Evolutionary conservation across 2,888 invertebrate species (phyloP), one percentile per base, ranked within the genome.

Genomic region (Busseola fusca): DNA sequence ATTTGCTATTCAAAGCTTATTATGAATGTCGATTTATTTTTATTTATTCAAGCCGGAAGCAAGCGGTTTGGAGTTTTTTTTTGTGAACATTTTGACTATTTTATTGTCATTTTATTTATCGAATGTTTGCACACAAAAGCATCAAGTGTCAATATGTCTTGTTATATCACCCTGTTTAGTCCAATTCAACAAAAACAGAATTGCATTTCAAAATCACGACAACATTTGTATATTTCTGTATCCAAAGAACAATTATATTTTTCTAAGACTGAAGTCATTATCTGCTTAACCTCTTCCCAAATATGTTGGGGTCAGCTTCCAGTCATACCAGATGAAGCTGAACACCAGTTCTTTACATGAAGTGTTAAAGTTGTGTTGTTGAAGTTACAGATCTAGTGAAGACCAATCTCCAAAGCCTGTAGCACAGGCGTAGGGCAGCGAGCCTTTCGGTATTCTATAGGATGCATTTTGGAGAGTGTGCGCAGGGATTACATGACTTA

Each of bases 1-100:
- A 34, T 48, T 52, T 54, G 25, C 0, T 34, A 25, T 27, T 45
- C 45, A 45, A 54, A 62, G 34, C 42, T 40, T 48, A 68, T 67
- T 21, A 67, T 59, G 25, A 59, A 30, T 59, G 58, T 56, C 56
- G 57, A n/a, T 56, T 50, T 42, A 27, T 63, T 66, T 66, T 63
- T 64, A 42, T 76, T 69, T 74, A 18, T 69, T 30, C 6, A 37
- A 74, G 30, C 10, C 16, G 16, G 27, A 27, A 52, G 18, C 18
- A 48, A 76, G 54, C 40, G 21, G 30, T 59, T 48, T 27, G 1
- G 30, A 25, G 52, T 48, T 25, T 52, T 42, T 57, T 48, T 45
- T 48, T 21, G 48, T 10, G 3, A 48, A 48, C 21, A n/a, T 48
- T 48, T 48, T 48, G 21, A 21, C 21, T 0, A 21, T 45, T n/a